Conservation (phyloP, 1,140 invertebrate genomes). For the Dendroctonus ponderosae region DNA sequence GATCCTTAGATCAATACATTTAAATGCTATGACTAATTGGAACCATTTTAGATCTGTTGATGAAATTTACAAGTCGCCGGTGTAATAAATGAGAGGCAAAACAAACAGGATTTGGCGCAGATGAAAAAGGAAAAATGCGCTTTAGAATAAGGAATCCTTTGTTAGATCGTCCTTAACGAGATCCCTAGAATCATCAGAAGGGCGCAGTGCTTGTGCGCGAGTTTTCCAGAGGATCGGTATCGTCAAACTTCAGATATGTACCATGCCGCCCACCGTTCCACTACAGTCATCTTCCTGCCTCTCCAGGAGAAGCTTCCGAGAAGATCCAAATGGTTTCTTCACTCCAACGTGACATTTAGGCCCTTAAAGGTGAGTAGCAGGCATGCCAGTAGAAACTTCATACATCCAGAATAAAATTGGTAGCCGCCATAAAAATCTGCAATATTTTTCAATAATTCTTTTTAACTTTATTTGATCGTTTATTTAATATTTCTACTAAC, state of each 20-base stretch:
- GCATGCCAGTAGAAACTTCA: too few relatives aligned
- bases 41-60: too few relatives aligned
- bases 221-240: slow-evolving; percentile 20
- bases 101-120: slow-evolving; percentile 29
- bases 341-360: slow-evolving; percentile 25
- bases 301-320: slow-evolving; percentile 4
- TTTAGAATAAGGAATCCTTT: slow-evolving; percentile 29
- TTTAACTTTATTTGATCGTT: too few relatives aligned
- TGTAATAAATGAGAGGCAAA: slow-evolving; percentile 16
- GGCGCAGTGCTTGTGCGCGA: slow-evolving; percentile 32
- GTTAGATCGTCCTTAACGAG: slow-evolving; percentile 24
- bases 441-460: too few relatives aligned
- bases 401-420: too few relatives aligned
- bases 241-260: slow-evolving; percentile 23
- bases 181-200: slow-evolving; percentile 22
- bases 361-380: background rate
- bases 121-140: slow-evolving; percentile 29
- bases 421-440: too few relatives aligned
- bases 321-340: background rate
- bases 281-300: slow-evolving; percentile 18
- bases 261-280: slow-evolving; percentile 18
- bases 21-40: too few relatives aligned
- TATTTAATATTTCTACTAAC: too few relatives aligned
- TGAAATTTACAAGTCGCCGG: background rate
- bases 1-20: too few relatives aligned